Conservation (phyloP, 2,113 vertebrate species). For the Suricata suricatta region DNA sequence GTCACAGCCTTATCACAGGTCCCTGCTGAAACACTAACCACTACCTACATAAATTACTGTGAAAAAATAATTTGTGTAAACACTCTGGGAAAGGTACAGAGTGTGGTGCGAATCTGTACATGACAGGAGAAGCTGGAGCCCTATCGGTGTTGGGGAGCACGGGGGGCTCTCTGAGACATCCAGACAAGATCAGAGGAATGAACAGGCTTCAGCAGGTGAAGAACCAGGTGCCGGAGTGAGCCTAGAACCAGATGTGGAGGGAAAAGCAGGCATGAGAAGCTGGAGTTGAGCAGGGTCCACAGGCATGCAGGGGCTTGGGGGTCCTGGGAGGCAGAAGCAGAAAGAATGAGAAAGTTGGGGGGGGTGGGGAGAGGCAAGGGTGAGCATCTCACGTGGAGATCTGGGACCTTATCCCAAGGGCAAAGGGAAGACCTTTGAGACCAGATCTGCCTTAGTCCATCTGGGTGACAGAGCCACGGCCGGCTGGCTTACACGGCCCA, state of each 20-base stretch:
- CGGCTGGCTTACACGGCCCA: neutral
- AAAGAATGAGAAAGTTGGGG: neutral
- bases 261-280: neutral
- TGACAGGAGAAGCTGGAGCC: neutral
- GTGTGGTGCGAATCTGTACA: neutral
- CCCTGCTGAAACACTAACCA: neutral
- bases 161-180: neutral
- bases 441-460: neutral
- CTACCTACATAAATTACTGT: neutral
- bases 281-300: neutral
- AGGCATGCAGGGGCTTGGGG: too few species aligned
- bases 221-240: neutral
- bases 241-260: neutral
- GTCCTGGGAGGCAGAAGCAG: neutral
- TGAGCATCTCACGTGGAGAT: accelerated
- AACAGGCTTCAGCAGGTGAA: neutral
- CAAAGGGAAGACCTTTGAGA: neutral
- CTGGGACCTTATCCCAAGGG: neutral
- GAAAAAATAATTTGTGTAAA: neutral
- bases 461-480: too few species aligned
- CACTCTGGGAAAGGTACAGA: neutral
- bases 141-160: accelerated
- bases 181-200: neutral
- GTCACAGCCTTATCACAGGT: neutral
- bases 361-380: neutral